Evolutionary conservation across 2,797 vertebrate genomes (phyloP), one percentile per base, ranked within the genome.

Genomic region (Microhierax caerulescens): DNA sequence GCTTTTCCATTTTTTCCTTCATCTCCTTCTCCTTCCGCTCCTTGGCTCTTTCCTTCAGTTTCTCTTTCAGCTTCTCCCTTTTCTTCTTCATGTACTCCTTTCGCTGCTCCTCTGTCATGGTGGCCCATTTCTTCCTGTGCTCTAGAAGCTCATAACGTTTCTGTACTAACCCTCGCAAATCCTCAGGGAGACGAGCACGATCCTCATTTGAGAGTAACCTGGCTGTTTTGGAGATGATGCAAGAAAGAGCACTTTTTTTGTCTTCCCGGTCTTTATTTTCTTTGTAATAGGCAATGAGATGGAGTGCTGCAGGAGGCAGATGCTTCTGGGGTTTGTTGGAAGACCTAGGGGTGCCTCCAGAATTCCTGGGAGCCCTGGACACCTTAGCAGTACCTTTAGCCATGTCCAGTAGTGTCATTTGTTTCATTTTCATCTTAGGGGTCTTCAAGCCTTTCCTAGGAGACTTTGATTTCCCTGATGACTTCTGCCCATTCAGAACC

Each of bases 251-350:
- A 14, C 98, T 98, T 94, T 99, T 99, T 92, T 99, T 99, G 96
- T 99, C 99, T 79, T 99, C 99, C 24, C 99, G 98, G 76, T 98
- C 99, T 95, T 99, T 99, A 97, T 99, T 98, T 88, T 99, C 99
- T 86, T 99, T 99, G 95, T 99, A 99, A 96, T 99, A 99, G 56
- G 99, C 98, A 54, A 99, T 98, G 23, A 99, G 98, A 97, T 99
- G 99, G 21, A 99, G 98, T 0, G 99, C 99, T 88, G 99, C 99
- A 3, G 99, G 99, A 57, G 98, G 99, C 75, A 99, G 97, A 14
- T 99, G 99, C 76, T 99, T 99, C 9, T 99, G 99, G 32, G 99
- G 98, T 91, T 99, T 99, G 63, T 76, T 97, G 64, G 98, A 97
- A 54, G 98, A 98, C 69, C 97, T 96, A 9, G 99, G 98, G 1